Conservation (phyloP, 1,140 invertebrate species). For the Pseudachorutes palmiensis region DNA sequence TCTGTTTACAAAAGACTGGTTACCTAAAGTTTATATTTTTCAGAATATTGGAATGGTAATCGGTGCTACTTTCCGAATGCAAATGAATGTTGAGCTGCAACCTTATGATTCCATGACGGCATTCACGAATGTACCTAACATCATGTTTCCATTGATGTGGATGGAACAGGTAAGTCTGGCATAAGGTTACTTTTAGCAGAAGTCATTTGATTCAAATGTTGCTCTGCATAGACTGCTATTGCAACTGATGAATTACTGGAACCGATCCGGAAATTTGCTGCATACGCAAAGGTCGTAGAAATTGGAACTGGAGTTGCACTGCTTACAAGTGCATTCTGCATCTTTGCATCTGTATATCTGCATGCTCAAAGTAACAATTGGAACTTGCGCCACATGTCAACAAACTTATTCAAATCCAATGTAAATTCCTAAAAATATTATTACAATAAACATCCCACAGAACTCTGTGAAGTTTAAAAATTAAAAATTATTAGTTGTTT, state of each 20-base stretch:
- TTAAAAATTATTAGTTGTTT: too few relatives aligned
- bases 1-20: constrained; percentile 18
- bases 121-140: constrained; percentile 44
- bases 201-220: too few relatives aligned
- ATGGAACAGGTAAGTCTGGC: constrained; percentile 47
- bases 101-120: constrained; percentile 42
- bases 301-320: background rate
- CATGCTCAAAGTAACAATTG: constrained; percentile 3
- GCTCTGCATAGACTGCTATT: background rate
- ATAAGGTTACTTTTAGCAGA: too few relatives aligned
- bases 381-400: background rate
- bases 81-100: constrained; percentile 49
- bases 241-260: constrained; percentile 4
- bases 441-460: too few relatives aligned
- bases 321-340: background rate
- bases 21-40: constrained; percentile 6
- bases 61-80: constrained; percentile 46
- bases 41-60: constrained; percentile 48
- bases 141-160: constrained; percentile 51
- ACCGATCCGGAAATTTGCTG: background rate
- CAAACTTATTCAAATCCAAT: too few relatives aligned
- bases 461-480: too few relatives aligned
- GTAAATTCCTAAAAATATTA: too few relatives aligned
- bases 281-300: background rate
- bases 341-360: background rate